These are phyloP conservation scores for Gila robusta DNA, from an alignment of 2,797 vertebrate genomes.

Conservation along the genomic window DNA sequence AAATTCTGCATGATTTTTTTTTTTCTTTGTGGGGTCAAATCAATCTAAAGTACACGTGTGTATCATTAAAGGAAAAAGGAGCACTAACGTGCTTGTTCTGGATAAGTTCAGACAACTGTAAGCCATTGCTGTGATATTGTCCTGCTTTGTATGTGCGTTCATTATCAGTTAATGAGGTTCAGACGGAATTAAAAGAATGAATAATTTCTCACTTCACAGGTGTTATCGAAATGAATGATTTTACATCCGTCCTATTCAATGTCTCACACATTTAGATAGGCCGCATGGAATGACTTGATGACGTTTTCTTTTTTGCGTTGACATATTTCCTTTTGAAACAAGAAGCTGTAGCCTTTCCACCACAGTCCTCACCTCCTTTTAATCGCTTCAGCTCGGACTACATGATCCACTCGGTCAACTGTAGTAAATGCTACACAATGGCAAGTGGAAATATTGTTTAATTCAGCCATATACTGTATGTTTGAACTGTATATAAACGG, in stretches of 20 bases:
- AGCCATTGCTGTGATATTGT: slow-evolving; percentile 27
- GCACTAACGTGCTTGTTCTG: slow-evolving; percentile 16
- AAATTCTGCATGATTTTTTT: slow-evolving; percentile 15
- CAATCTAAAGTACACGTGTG: slow-evolving; percentile 30
- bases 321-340: background rate
- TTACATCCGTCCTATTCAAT: slow-evolving; percentile 24
- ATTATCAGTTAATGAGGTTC: slow-evolving; percentile 53
- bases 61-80: slow-evolving; percentile 36
- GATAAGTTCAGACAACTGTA: slow-evolving; percentile 45
- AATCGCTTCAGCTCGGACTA: background rate
- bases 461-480: background rate
- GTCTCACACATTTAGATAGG: slow-evolving; percentile 41
- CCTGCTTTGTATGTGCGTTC: slow-evolving; percentile 44
- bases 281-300: slow-evolving; percentile 5
- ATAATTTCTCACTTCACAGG: slow-evolving; percentile 27
- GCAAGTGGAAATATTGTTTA: background rate
- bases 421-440: background rate
- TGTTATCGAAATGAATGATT: slow-evolving; percentile 35
- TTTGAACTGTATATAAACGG: background rate
- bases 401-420: background rate
- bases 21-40: slow-evolving; percentile 29
- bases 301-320: slow-evolving; percentile 11
- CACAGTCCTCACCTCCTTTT: background rate
- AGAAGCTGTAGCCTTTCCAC: background rate
- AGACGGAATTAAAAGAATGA: slow-evolving; percentile 34